Percentiles rank a stretch among this genome's conserved stretches.
These are phyloP conservation scores for Scolopax rusticola DNA, from an alignment of 2,797 vertebrate species.

Conservation along the genomic window DNA sequence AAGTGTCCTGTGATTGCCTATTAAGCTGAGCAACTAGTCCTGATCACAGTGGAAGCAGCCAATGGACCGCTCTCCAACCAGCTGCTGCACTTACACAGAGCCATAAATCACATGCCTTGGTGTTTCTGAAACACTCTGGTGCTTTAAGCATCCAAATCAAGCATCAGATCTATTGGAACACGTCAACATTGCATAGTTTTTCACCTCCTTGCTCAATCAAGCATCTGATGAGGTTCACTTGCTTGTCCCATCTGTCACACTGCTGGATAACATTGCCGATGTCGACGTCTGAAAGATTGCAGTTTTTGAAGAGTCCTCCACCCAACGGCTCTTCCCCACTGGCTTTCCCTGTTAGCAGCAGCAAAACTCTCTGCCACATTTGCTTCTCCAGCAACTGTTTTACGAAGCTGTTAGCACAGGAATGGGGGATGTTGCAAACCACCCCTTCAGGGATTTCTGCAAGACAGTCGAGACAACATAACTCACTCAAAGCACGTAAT, in stretches of 20 bases:
- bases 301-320: conserved; percentile 68
- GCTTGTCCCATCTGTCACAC: conserved; percentile 43
- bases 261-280: conserved; percentile 67
- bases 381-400: conserved; percentile 77
- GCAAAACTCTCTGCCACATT: conserved; percentile 78
- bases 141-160: background rate
- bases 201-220: conserved; percentile 82
- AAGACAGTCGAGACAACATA: conserved; percentile 19
- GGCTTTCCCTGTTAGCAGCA: conserved; percentile 76
- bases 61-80: background rate
- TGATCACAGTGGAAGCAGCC: background rate
- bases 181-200: background rate
- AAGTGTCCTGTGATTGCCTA: background rate
- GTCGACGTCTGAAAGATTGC: conserved; percentile 73
- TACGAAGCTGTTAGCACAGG: conserved; percentile 72
- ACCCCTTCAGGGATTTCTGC: conserved; percentile 79
- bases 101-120: background rate
- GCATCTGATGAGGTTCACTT: conserved; percentile 69
- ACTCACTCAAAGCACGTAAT: background rate
- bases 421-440: conserved; percentile 68
- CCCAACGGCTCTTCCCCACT: conserved; percentile 1
- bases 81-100: background rate
- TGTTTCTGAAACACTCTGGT: background rate
- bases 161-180: background rate
- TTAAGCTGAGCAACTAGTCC: too few relatives aligned